These are phyloP conservation scores for Passerina amoena DNA, from an alignment of 2,113 vertebrate species.

Conservation along the genomic window DNA sequence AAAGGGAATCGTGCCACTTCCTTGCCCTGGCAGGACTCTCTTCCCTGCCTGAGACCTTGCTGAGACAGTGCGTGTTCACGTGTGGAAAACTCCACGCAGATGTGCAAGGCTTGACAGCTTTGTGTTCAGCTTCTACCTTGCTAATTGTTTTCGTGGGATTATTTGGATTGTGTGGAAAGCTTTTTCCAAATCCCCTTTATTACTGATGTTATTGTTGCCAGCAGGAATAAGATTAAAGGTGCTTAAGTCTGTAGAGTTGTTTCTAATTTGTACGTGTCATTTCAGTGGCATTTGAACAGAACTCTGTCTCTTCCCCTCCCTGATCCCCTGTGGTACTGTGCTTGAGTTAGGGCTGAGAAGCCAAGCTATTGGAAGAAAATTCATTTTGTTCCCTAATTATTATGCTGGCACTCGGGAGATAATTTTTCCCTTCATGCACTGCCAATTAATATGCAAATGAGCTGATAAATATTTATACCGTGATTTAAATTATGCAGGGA, in stretches of 20 bases:
- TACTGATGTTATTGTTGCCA: constrained; percentile 82
- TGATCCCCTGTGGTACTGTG: constrained; percentile 72
- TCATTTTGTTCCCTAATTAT: constrained; percentile 94
- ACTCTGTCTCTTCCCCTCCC: constrained; percentile 68
- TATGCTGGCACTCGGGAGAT: constrained; percentile 85
- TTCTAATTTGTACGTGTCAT: constrained; percentile 81
- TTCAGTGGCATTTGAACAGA: constrained; percentile 80
- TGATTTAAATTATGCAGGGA: constrained; percentile 98
- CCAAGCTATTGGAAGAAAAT: constrained; percentile 81
- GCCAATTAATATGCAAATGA: constrained; percentile 99
- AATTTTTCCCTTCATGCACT: constrained; percentile 87
- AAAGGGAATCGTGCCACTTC: neutral
- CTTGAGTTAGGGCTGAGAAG: constrained; percentile 78
- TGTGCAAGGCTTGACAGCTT: constrained; percentile 57
- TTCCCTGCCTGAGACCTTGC: constrained; percentile 9
- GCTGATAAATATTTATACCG: constrained; percentile 99
- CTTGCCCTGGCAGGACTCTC: neutral
- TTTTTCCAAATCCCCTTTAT: constrained; percentile 81
- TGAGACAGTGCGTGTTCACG: neutral
- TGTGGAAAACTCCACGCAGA: constrained; percentile 57
- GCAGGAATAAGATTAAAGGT: constrained; percentile 84
- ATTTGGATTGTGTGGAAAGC: constrained; percentile 79
- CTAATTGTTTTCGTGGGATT: constrained; percentile 81
- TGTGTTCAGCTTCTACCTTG: constrained; percentile 74
- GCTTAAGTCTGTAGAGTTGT: constrained; percentile 82